Percentiles rank a stretch among this genome's conserved stretches.
phyloP scores from a whole-genome alignment of 2,888 invertebrate species.

The Drosophila diplacantha region DNA sequence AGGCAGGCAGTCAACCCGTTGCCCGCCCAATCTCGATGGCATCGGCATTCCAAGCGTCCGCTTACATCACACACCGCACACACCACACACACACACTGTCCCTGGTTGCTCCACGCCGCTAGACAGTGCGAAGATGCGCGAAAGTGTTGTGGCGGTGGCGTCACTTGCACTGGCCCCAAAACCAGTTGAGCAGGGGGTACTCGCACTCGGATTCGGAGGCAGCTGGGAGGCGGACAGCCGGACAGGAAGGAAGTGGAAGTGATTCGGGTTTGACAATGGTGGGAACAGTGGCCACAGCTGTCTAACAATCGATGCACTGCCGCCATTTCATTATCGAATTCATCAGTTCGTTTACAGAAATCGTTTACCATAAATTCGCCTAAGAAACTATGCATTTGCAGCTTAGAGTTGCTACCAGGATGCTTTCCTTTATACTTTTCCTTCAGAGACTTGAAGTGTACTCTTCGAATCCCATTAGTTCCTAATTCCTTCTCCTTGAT shows the following conservation, averaged over 20 bases:
- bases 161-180: conserved; percentile 47
- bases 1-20: conserved; percentile 45
- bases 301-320: conserved; percentile 5
- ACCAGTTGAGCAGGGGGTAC: conserved; percentile 45
- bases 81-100: neutral
- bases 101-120: conserved; percentile 28
- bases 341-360: neutral
- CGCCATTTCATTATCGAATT: neutral
- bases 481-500: neutral
- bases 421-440: neutral
- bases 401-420: neutral
- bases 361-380: neutral
- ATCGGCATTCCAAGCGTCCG: conserved; percentile 22
- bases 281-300: conserved; percentile 23
- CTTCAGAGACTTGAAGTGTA: neutral
- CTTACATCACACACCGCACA: conserved; percentile 43
- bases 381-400: neutral
- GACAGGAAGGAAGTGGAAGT: conserved; percentile 47
- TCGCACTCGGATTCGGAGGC: neutral
- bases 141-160: conserved; percentile 44
- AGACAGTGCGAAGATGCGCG: conserved; percentile 57
- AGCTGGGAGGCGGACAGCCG: conserved; percentile 10
- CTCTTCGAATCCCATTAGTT: neutral
- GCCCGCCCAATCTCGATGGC: conserved; percentile 27
- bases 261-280: conserved; percentile 57